Evolutionary conservation across 2,888 invertebrate genomes (phyloP).

Genomic region (Epirrita christyi): DNA sequence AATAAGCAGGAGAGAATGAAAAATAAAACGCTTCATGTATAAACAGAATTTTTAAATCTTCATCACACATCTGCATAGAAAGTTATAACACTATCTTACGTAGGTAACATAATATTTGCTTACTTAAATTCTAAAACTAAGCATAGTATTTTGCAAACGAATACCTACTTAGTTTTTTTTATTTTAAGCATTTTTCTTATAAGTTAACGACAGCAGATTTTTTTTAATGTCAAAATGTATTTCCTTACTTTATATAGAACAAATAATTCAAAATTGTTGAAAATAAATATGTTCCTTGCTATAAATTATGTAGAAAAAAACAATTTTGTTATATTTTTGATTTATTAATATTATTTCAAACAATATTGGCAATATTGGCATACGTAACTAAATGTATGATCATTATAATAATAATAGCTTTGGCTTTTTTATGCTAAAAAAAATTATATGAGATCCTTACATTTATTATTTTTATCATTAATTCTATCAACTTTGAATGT

Average conservation of each 20-base stretch:
- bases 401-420: constrained; percentile 1
- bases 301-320: no score
- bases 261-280: no score
- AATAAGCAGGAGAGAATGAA: not conserved
- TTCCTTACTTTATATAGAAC: no score
- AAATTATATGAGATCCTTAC: no score
- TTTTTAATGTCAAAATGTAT: no score
- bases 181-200: not conserved
- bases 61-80: constrained; percentile 73
- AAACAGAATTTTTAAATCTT: constrained; percentile 72
- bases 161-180: not conserved
- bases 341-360: no score
- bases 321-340: no score
- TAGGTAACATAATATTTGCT: constrained; percentile 37
- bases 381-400: no score
- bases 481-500: not conserved
- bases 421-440: constrained; percentile 2
- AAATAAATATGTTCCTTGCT: no score
- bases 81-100: constrained; percentile 60
- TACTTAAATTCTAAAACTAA: not conserved
- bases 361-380: no score
- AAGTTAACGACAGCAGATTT: no score
- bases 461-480: not conserved
- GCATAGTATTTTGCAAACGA: not conserved
- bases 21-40: constrained; percentile 58